Percentiles rank a stretch among this genome's conserved stretches.
These are phyloP conservation scores for Cecropterus lyciades DNA, from an alignment of 1,140 invertebrate species.

Conservation along the genomic window DNA sequence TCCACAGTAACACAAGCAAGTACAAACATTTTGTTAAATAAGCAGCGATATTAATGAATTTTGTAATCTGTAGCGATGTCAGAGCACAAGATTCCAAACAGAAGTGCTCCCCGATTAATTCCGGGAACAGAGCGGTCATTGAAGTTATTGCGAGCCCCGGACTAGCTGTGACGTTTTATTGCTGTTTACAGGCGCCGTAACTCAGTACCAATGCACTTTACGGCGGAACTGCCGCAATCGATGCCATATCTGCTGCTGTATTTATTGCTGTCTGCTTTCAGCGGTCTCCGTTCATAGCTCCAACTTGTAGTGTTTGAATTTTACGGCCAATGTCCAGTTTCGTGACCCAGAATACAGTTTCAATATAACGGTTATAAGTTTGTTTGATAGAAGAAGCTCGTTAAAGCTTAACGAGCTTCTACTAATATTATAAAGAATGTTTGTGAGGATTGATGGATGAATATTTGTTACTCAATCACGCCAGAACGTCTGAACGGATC, in stretches of 20 bases:
- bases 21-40: background rate
- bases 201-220: constrained; percentile 19
- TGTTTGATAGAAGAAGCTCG: no score
- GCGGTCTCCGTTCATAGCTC: constrained; percentile 12
- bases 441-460: no score
- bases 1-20: no score
- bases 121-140: constrained; percentile 3
- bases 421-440: no score
- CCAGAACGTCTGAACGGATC: no score
- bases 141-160: background rate
- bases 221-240: constrained; percentile 16
- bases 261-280: constrained; percentile 27
- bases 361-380: no score
- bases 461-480: no score
- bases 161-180: constrained; percentile 9
- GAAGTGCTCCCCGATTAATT: background rate
- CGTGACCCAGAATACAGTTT: no score
- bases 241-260: constrained; percentile 29
- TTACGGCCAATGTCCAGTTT: constrained; percentile 5
- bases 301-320: constrained; percentile 10
- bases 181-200: constrained; percentile 27
- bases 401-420: no score
- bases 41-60: background rate
- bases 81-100: background rate
- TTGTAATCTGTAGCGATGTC: background rate